Percentiles rank a stretch among this genome's conserved stretches.
Evolutionary conservation across 2,113 vertebrate genomes (phyloP).

Genomic region (Nothoprocta perdicaria): DNA sequence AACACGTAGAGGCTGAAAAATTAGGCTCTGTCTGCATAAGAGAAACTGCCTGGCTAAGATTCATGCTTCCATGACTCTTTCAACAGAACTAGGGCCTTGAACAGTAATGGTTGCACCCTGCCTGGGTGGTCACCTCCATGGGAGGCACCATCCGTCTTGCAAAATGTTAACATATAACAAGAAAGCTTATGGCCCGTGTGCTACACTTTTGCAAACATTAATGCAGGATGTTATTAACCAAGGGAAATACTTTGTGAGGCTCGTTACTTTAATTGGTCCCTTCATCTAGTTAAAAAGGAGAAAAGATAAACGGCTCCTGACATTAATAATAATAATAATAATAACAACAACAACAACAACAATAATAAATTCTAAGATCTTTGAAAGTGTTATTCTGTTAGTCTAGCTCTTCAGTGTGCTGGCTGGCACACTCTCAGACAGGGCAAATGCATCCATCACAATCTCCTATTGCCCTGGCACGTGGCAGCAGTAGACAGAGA

Average conservation of each 20-base stretch:
- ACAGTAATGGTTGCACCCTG: neutral
- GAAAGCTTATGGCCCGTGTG: conserved; percentile 15
- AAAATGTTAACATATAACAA: neutral
- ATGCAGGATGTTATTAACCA: conserved; percentile 60
- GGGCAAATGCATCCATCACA: fast-evolving
- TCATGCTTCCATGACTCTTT: neutral
- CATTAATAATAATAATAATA: conserved; percentile 48
- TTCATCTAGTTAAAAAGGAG: conserved; percentile 76
- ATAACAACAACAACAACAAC: too few relatives aligned
- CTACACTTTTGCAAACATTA: conserved; percentile 59
- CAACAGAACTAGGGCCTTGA: neutral
- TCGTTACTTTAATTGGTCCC: conserved; percentile 81
- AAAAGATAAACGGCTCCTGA: conserved; percentile 59
- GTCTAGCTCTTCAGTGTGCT: neutral
- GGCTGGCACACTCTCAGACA: neutral
- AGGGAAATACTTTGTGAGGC: conserved; percentile 72
- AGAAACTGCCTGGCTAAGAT: neutral
- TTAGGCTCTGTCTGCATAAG: neutral
- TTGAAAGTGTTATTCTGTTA: conserved; percentile 38
- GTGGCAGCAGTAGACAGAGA: neutral
- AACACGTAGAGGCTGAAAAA: neutral
- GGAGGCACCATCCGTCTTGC: neutral
- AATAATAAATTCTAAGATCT: conserved; percentile 20
- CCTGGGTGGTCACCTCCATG: neutral
- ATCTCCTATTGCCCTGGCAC: fast-evolving